phyloP scores from a whole-genome alignment of 2,797 vertebrate species.

The Protosalanx chinensis region DNA sequence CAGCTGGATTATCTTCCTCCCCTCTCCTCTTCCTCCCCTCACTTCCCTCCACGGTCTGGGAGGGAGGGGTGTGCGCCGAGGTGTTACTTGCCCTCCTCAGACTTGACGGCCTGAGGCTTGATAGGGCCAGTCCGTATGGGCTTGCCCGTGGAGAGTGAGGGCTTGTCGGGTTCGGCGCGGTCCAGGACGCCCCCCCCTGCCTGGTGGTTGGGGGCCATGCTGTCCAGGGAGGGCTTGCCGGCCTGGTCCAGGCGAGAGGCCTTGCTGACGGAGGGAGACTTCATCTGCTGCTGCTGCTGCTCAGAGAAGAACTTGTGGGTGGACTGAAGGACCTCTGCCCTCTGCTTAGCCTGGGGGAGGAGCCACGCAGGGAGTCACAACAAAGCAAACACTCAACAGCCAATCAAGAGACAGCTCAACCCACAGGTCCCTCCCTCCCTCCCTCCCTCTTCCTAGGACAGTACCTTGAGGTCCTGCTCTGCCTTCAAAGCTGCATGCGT shows the following conservation, averaged over 20 bases:
- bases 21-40: neutral
- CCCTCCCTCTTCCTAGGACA: too few relatives aligned
- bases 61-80: neutral
- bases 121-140: conserved; percentile 98
- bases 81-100: conserved; percentile 91
- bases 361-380: neutral
- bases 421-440: too few relatives aligned
- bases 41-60: conserved; percentile 24
- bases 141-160: conserved; percentile 75
- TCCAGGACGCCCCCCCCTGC: conserved; percentile 44
- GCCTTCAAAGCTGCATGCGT: conserved; percentile 87
- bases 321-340: conserved; percentile 97
- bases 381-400: neutral
- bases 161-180: conserved; percentile 80
- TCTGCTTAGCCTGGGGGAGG: conserved; percentile 89
- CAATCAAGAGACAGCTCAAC: neutral
- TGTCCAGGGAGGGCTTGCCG: conserved; percentile 75
- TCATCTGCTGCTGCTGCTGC: conserved; percentile 85
- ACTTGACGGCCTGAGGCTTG: conserved; percentile 98
- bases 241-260: conserved; percentile 77
- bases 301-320: conserved; percentile 98
- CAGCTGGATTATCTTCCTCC: conserved; percentile 38
- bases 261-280: conserved; percentile 83
- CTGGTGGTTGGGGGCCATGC: conserved; percentile 74
- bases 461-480: conserved; percentile 91